These are phyloP conservation scores for Semnornis frantzii DNA, from an alignment of 2,113 vertebrate genomes.

Conservation along the genomic window DNA sequence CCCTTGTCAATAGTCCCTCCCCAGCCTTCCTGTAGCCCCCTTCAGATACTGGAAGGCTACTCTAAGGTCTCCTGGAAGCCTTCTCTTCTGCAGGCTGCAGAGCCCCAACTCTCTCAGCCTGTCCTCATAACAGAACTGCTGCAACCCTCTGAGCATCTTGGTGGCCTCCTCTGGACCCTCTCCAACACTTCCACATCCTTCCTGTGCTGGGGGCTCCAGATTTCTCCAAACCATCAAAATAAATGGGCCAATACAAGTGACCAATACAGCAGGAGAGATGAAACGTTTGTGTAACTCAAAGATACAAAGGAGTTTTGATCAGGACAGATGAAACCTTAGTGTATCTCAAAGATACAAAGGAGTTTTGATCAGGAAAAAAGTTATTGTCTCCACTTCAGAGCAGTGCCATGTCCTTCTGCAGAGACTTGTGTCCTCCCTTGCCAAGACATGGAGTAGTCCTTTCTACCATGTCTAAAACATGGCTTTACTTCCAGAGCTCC, in stretches of 20 bases:
- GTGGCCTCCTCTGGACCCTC: no score
- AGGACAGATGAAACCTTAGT: neutral
- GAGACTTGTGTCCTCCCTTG: neutral
- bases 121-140: no score
- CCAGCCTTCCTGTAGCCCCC: no score
- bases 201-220: no score
- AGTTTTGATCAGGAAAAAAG: neutral
- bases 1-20: no score
- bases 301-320: neutral
- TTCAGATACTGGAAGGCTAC: no score
- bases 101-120: no score
- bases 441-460: neutral
- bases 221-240: no score
- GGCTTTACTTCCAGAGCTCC: conserved; percentile 17
- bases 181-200: no score
- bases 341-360: neutral
- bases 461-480: neutral
- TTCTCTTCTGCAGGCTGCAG: no score
- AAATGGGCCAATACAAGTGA: neutral
- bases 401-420: neutral
- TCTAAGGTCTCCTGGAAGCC: no score
- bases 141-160: no score
- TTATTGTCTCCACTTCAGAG: neutral
- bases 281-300: neutral
- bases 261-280: neutral